A percentile compares a stretch with the other conserved stretches of the same genome.
Conservation (phyloP, 2,113 vertebrate genomes). For the Stercorarius parasiticus region DNA sequence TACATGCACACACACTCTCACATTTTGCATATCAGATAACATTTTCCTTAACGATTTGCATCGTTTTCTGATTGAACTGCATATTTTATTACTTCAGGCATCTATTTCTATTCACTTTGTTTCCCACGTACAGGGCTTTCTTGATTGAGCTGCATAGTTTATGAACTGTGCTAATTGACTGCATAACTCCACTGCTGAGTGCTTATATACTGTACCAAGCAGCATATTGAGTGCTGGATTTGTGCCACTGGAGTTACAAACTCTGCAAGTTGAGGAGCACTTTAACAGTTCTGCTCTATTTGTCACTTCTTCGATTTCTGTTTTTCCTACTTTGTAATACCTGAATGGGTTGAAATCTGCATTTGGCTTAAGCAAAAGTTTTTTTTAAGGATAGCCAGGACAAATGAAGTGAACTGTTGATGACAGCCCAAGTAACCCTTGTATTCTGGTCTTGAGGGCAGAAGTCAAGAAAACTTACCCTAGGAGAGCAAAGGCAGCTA, state of each 20-base stretch:
- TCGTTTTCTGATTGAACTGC: slow-evolving; percentile 34
- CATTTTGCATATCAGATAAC: slow-evolving; percentile 15
- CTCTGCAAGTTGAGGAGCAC: not conserved
- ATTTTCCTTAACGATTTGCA: slow-evolving; percentile 44
- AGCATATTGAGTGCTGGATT: not conserved
- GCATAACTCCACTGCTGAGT: not conserved
- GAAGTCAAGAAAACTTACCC: not conserved
- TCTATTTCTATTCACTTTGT: not conserved
- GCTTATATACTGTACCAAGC: not conserved
- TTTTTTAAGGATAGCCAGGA: not conserved
- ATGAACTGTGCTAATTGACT: slow-evolving; percentile 49
- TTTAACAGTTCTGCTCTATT: not conserved
- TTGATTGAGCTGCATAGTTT: slow-evolving; percentile 29
- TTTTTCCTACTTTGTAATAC: not conserved
- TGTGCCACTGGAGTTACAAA: not conserved
- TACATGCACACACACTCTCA: not conserved
- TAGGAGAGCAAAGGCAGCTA: not conserved
- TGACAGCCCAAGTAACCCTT: not conserved
- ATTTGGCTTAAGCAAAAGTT: not conserved
- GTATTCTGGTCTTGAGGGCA: not conserved
- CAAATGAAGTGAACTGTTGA: not conserved
- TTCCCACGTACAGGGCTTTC: not conserved
- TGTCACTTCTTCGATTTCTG: not conserved
- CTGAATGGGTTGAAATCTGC: not conserved
- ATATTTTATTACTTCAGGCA: slow-evolving; percentile 50